Percentiles rank a stretch among this genome's conserved stretches.
These are phyloP conservation scores for Catotricha subobsoleta DNA, from an alignment of 2,888 invertebrate species.

Conservation along the genomic window DNA sequence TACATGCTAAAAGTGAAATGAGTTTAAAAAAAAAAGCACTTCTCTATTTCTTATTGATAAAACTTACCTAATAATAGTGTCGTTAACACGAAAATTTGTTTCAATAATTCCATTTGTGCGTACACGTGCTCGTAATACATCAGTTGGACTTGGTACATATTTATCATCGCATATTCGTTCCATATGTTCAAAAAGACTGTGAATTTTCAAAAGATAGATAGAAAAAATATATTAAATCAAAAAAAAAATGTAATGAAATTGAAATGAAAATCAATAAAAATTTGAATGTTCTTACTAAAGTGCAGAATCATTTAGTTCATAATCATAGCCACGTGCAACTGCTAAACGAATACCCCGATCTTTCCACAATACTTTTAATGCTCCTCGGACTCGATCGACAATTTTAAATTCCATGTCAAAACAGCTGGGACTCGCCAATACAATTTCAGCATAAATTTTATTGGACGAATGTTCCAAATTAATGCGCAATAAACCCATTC, in stretches of 20 bases:
- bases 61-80: conserved; percentile 31
- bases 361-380: conserved; percentile 40
- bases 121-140: conserved; percentile 42
- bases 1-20: conserved; percentile 33
- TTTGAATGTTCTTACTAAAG: conserved; percentile 35
- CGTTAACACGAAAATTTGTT: conserved; percentile 42
- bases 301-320: conserved; percentile 47
- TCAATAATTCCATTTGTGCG: conserved; percentile 48
- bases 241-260: background rate
- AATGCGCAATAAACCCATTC: conserved; percentile 44
- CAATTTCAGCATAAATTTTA: conserved; percentile 36
- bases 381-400: conserved; percentile 33
- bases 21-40: background rate
- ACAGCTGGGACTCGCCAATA: conserved; percentile 33
- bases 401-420: conserved; percentile 37
- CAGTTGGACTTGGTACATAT: conserved; percentile 42
- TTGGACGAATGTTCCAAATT: conserved; percentile 41
- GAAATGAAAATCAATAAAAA: background rate
- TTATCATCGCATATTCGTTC: conserved; percentile 42
- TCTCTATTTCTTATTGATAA: background rate
- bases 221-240: background rate
- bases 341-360: conserved; percentile 43
- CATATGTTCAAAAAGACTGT: conserved; percentile 47
- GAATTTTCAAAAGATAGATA: background rate
- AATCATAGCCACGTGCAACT: conserved; percentile 46